These are phyloP conservation scores for Nyctibius bracteatus DNA, from an alignment of 2,113 vertebrate species.

Conservation along the genomic window DNA sequence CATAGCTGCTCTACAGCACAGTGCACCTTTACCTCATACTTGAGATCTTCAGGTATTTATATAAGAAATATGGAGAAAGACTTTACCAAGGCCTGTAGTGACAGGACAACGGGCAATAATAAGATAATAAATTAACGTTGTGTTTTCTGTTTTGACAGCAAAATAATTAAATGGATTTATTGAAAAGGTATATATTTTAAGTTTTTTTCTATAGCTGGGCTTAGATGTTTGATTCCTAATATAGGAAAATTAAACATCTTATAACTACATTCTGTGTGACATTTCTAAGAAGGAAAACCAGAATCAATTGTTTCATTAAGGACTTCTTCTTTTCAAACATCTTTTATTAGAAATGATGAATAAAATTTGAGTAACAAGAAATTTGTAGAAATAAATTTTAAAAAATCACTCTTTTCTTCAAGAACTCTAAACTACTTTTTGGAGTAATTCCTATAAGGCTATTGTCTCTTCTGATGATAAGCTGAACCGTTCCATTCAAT, in stretches of 20 bases:
- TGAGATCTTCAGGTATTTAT: not conserved
- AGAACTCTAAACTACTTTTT: not conserved
- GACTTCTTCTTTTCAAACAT: not conserved
- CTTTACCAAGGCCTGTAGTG: not conserved
- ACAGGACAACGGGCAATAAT: not conserved
- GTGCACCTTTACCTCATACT: not conserved
- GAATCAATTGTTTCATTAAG: not conserved
- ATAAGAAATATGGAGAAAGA: not conserved
- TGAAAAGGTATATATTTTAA: not conserved
- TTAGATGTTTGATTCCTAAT: not conserved
- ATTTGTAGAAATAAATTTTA: not conserved
- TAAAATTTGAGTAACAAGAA: not conserved
- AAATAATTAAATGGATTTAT: not conserved
- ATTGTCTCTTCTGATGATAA: not conserved
- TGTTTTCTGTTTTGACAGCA: not conserved
- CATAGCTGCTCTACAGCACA: accelerated
- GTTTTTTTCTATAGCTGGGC: not conserved
- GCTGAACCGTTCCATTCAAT: not conserved
- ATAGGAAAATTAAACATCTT: too few relatives aligned
- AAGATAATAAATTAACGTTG: too few relatives aligned
- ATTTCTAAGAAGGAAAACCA: not conserved
- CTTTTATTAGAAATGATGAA: not conserved
- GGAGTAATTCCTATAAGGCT: not conserved
- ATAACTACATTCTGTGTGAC: not conserved
- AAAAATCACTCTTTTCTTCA: not conserved